These are phyloP conservation scores for Spisula solida DNA, from an alignment of 2,888 invertebrate species.

Conservation along the genomic window DNA sequence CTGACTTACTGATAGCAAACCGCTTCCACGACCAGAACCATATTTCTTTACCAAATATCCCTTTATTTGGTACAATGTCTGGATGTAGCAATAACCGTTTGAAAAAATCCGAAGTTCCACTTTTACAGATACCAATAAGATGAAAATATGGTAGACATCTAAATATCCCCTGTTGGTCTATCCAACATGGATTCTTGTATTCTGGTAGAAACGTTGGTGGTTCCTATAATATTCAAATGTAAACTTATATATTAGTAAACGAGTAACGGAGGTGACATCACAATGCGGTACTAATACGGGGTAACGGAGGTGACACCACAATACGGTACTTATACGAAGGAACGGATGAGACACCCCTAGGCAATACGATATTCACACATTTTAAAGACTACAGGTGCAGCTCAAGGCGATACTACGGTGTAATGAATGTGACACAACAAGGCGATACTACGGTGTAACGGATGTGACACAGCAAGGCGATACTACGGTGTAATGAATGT, in stretches of 20 bases:
- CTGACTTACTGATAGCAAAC: slow-evolving; percentile 46
- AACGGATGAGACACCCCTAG: background rate
- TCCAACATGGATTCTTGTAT: slow-evolving; percentile 68
- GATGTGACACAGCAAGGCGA: background rate
- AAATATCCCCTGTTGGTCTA: slow-evolving; percentile 32
- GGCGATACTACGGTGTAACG: background rate
- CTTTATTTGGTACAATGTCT: slow-evolving; percentile 57
- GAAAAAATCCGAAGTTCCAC: slow-evolving; percentile 67
- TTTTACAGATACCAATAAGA: slow-evolving; percentile 67
- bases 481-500: no score
- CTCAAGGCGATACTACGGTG: no score
- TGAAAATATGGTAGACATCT: slow-evolving; percentile 67
- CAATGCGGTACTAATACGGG: background rate
- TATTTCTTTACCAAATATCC: slow-evolving; percentile 63
- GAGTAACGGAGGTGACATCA: background rate
- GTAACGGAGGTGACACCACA: background rate
- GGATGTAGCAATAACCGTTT: slow-evolving; percentile 55
- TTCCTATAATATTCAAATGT: slow-evolving; percentile 40
- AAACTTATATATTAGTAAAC: background rate
- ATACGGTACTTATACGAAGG: background rate
- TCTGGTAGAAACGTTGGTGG: slow-evolving; percentile 50
- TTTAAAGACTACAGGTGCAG: no score
- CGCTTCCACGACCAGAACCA: slow-evolving; percentile 68
- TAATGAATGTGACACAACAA: background rate
- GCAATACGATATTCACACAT: no score